These are phyloP conservation scores for Loxodonta africana DNA, from an alignment of 2,113 vertebrate species.

Conservation along the genomic window DNA sequence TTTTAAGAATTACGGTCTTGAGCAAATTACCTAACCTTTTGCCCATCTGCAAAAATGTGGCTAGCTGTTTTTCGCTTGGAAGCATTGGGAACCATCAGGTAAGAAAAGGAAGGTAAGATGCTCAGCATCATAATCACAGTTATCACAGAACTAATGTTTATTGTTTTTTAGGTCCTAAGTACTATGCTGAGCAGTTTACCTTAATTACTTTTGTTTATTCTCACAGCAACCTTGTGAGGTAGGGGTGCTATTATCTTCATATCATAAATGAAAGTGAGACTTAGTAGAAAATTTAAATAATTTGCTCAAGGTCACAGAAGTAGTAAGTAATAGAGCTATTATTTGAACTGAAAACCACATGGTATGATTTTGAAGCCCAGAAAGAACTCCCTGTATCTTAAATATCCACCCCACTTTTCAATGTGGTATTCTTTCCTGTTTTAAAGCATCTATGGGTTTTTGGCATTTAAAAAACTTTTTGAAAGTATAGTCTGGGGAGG, in stretches of 20 bases:
- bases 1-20: background rate
- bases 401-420: background rate
- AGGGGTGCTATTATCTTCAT: background rate
- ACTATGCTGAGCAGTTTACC: background rate
- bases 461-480: background rate
- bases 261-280: background rate
- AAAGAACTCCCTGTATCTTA: background rate
- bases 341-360: background rate
- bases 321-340: background rate
- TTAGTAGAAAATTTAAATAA: background rate
- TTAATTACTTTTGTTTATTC: background rate
- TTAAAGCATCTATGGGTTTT: background rate
- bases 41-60: background rate
- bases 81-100: background rate
- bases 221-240: background rate
- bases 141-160: background rate
- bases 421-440: background rate
- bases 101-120: background rate
- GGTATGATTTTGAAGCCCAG: background rate
- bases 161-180: background rate
- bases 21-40: background rate
- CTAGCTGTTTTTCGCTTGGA: background rate
- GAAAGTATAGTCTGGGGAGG: background rate
- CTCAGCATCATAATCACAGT: too few relatives aligned
- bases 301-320: background rate